Conservation (phyloP, 2,888 invertebrate genomes). For the Dastarcus helophoroides region DNA sequence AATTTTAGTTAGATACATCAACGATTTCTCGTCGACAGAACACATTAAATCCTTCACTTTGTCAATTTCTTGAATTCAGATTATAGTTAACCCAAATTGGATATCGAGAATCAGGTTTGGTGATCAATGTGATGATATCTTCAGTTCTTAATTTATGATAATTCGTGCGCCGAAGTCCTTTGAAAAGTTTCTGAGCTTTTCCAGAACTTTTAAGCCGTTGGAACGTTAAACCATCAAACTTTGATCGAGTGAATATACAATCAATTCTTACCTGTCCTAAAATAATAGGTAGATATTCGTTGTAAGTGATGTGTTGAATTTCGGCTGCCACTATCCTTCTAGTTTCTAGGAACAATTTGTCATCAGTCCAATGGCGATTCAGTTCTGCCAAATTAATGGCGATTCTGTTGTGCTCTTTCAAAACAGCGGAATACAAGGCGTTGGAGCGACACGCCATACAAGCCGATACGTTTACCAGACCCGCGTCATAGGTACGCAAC, state of each 20-base stretch:
- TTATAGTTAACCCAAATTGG: too few species aligned
- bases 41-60: too few species aligned
- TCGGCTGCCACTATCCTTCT: slow-evolving; percentile 64
- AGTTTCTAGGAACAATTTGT: slow-evolving; percentile 63
- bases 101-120: too few species aligned
- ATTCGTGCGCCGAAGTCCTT: too few species aligned
- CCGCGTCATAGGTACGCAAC: slow-evolving; percentile 58
- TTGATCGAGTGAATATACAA: not conserved
- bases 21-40: too few species aligned
- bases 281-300: slow-evolving; percentile 69
- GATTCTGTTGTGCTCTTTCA: slow-evolving; percentile 71
- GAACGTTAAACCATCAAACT: not conserved
- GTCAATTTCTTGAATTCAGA: too few species aligned
- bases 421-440: slow-evolving; percentile 57
- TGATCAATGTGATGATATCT: too few species aligned
- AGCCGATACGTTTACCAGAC: slow-evolving; percentile 54
- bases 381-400: slow-evolving; percentile 55
- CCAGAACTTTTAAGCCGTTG: too few species aligned
- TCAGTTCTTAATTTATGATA: too few species aligned
- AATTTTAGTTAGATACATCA: too few species aligned
- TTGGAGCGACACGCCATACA: slow-evolving; percentile 59
- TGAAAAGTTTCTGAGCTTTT: too few species aligned
- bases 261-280: slow-evolving; percentile 52
- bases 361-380: slow-evolving; percentile 72
- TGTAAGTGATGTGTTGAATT: slow-evolving; percentile 74